Conservation (phyloP, 1,140 invertebrate genomes). For the Mylabris phalerata region DNA sequence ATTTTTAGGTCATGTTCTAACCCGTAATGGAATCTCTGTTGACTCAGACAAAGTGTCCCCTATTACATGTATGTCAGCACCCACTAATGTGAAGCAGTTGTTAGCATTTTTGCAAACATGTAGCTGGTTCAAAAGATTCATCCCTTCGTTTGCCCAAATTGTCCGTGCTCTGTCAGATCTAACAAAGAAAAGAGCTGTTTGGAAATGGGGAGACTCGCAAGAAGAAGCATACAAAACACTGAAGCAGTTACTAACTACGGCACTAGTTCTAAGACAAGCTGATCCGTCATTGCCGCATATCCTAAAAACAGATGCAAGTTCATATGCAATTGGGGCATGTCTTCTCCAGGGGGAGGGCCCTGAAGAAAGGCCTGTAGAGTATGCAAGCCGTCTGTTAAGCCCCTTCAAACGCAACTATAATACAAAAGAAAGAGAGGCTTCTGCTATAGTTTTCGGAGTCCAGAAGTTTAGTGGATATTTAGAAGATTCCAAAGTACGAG, state of each 20-base stretch:
- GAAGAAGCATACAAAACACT: background rate
- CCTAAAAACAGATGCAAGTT: constrained; percentile 34
- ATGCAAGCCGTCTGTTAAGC: constrained; percentile 35
- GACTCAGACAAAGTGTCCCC: no score
- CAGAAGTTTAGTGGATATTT: constrained; percentile 31
- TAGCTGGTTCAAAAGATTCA: no score
- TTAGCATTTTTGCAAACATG: no score
- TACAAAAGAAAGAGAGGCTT: constrained; percentile 39
- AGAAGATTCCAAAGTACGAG: constrained; percentile 33
- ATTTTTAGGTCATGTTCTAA: no score
- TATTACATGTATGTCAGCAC: no score
- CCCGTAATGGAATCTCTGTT: no score
- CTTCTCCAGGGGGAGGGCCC: constrained; percentile 37
- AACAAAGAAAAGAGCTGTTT: background rate
- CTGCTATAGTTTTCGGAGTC: constrained; percentile 40
- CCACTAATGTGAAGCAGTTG: no score
- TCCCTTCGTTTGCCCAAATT: no score
- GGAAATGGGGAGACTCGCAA: background rate
- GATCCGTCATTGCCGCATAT: constrained; percentile 26
- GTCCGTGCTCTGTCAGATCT: background rate
- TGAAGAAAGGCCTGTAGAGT: constrained; percentile 38
- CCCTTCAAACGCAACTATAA: constrained; percentile 38
- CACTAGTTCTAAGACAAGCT: constrained; percentile 24
- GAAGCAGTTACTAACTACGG: constrained; percentile 5
- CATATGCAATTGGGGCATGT: constrained; percentile 36